phyloP scores from a whole-genome alignment of 2,113 vertebrate species.

The Pseudonaja textilis region DNA sequence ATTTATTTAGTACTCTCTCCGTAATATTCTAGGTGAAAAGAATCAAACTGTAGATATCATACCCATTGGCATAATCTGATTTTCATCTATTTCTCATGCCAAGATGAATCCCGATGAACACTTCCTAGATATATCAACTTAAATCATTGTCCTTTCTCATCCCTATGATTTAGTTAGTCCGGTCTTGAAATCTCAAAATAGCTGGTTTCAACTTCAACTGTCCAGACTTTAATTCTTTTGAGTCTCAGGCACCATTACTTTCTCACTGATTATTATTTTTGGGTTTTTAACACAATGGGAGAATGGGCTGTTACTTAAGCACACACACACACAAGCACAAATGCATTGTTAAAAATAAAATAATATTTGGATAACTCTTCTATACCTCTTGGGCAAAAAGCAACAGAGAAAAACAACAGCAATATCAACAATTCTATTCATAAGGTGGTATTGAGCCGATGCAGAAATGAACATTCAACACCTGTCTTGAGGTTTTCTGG shows the following conservation, averaged over 20 bases:
- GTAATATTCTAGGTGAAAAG: background rate
- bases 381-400: background rate
- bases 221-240: background rate
- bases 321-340: too few species aligned
- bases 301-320: background rate
- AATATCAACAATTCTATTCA: background rate
- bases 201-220: background rate
- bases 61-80: background rate
- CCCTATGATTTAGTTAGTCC: background rate
- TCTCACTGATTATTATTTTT: background rate
- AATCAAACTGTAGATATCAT: background rate
- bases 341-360: background rate
- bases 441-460: constrained; percentile 8
- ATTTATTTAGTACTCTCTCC: background rate
- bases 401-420: background rate
- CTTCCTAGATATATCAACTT: background rate
- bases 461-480: background rate
- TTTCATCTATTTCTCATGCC: background rate
- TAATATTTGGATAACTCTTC: background rate
- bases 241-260: background rate
- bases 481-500: constrained; percentile 15
- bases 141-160: background rate
- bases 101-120: background rate
- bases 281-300: background rate
- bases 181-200: background rate